Evolutionary conservation across 2,797 vertebrate species (phyloP).

Genomic region (Galagoides demidoff): DNA sequence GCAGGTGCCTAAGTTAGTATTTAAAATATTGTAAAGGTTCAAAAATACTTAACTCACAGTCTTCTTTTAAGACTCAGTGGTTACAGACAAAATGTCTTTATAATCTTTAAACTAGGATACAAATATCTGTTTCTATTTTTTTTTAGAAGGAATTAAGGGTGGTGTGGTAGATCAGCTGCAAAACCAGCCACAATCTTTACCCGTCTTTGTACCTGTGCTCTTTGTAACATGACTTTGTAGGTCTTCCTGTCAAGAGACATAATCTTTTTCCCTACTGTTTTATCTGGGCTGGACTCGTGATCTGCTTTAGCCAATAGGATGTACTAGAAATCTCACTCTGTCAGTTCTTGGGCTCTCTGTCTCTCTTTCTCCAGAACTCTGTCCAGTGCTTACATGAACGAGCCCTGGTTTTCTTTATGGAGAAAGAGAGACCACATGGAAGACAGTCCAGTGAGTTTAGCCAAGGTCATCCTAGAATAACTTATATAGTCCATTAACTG

Average conservation of each 20-base stretch:
- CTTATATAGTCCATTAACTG: background rate
- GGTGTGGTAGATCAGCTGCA: background rate
- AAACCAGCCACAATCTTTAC: slow-evolving; percentile 21
- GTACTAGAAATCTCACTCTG: background rate
- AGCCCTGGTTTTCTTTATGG: background rate
- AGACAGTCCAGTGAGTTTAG: background rate
- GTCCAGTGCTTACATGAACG: background rate
- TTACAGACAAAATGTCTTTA: slow-evolving; percentile 28
- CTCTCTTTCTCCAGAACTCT: background rate
- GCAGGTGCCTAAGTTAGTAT: background rate
- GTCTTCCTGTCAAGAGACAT: slow-evolving; percentile 34
- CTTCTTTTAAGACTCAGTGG: slow-evolving; percentile 25
- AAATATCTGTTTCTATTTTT: slow-evolving; percentile 55
- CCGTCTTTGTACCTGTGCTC: background rate
- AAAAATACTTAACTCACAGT: slow-evolving; percentile 49
- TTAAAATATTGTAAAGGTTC: slow-evolving; percentile 5
- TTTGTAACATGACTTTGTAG: slow-evolving; percentile 27
- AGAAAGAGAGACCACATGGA: background rate
- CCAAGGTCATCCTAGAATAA: background rate
- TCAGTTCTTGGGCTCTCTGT: slow-evolving; percentile 9
- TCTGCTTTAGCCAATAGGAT: slow-evolving; percentile 39
- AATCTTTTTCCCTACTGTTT: background rate
- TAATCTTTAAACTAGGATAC: background rate
- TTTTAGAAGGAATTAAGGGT: slow-evolving; percentile 45
- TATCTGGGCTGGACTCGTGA: background rate